These are phyloP conservation scores for Phragmatobia fuliginosa DNA, from an alignment of 2,888 invertebrate species.

Conservation along the genomic window DNA sequence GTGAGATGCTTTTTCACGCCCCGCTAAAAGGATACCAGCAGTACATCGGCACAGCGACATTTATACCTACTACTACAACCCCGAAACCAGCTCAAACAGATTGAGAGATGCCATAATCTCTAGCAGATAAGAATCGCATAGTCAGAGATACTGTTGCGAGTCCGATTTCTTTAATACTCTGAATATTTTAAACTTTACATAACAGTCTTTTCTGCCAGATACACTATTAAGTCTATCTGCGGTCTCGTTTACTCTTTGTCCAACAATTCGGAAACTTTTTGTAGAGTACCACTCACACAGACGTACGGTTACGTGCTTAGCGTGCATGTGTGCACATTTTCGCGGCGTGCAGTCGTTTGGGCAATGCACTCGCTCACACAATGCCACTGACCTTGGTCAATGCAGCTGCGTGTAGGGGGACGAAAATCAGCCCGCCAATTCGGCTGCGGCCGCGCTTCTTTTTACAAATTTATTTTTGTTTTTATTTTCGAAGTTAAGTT, in stretches of 20 bases:
- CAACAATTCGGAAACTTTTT: conserved; percentile 80
- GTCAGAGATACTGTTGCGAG: background rate
- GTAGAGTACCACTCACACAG: conserved; percentile 57
- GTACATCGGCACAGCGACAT: background rate
- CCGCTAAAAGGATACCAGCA: background rate
- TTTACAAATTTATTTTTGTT: conserved; percentile 34
- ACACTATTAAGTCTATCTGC: conserved; percentile 15
- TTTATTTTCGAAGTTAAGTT: background rate
- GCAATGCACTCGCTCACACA: conserved; percentile 80
- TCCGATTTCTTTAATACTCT: no score
- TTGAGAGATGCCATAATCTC: no score
- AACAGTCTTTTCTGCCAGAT: no score
- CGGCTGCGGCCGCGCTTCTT: conserved; percentile 46
- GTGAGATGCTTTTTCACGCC: no score
- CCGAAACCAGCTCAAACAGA: no score
- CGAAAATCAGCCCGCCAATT: conserved; percentile 56
- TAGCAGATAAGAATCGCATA: no score
- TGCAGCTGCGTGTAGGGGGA: conserved; percentile 77
- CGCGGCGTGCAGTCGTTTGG: conserved; percentile 76
- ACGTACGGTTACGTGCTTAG: conserved; percentile 34
- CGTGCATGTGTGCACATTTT: conserved; percentile 67
- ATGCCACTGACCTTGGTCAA: conserved; percentile 82
- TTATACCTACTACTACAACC: no score
- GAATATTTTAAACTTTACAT: no score
- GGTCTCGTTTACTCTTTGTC: conserved; percentile 58